A percentile compares a stretch with the other conserved stretches of the same genome.
Evolutionary conservation across 2,888 invertebrate species (phyloP).

Genomic region (Nomada goodeniana): DNA sequence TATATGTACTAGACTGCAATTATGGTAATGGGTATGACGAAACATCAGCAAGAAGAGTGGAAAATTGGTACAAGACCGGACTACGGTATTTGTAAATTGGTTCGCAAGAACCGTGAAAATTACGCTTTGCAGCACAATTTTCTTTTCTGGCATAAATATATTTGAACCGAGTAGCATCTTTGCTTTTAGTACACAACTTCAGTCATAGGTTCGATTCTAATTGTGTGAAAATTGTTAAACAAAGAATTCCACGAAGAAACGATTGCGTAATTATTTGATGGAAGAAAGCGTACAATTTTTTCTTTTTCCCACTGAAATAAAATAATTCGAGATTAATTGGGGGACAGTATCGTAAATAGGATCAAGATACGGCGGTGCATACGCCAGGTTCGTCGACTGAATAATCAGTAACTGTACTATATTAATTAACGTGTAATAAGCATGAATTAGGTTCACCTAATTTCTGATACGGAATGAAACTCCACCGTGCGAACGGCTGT

Average conservation of each 20-base stretch:
- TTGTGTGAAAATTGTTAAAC: neutral
- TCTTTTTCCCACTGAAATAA: slow-evolving; percentile 2
- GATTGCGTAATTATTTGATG: neutral
- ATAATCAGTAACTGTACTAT: slow-evolving; percentile 42
- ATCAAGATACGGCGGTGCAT: neutral
- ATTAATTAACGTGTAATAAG: slow-evolving; percentile 41
- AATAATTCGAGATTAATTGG: slow-evolving; percentile 12
- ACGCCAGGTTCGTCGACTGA: slow-evolving; percentile 29
- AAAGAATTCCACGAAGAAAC: too few relatives aligned
- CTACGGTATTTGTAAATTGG: neutral
- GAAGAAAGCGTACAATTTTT: neutral
- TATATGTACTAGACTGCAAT: neutral
- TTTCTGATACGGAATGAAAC: slow-evolving; percentile 34
- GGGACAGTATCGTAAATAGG: neutral
- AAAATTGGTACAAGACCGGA: neutral
- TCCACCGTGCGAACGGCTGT: slow-evolving; percentile 38
- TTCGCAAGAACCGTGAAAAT: neutral
- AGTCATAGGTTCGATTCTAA: too few relatives aligned
- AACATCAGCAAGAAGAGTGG: neutral
- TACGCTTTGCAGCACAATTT: neutral
- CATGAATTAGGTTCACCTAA: slow-evolving; percentile 37
- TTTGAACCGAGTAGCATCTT: neutral
- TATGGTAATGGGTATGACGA: slow-evolving; percentile 14
- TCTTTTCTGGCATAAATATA: too few relatives aligned
- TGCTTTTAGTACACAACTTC: neutral